Conservation (phyloP, 2,113 vertebrate species). For the Perca fluviatilis region DNA sequence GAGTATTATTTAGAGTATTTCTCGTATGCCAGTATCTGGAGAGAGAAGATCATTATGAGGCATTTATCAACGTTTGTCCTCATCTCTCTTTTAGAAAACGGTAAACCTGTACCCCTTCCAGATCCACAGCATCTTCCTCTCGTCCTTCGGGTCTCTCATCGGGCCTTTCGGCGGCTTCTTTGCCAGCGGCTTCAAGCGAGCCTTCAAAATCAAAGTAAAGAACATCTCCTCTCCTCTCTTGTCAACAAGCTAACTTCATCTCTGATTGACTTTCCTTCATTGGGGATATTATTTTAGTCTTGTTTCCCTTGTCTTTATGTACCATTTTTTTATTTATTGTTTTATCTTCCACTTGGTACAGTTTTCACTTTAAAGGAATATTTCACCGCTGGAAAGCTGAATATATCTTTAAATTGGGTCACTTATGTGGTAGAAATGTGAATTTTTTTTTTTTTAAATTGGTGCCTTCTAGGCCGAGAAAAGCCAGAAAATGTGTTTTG, state of each 20-base stretch:
- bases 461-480: too few species aligned
- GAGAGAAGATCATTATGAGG: background rate
- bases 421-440: too few species aligned
- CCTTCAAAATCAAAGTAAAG: conserved; percentile 97
- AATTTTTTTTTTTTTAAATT: too few species aligned
- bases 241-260: background rate
- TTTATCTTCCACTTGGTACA: too few species aligned
- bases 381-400: too few species aligned
- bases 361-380: background rate
- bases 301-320: background rate
- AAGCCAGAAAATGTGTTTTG: too few species aligned
- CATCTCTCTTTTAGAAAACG: conserved; percentile 82
- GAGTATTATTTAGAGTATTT: background rate
- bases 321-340: background rate
- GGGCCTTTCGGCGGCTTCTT: conserved; percentile 99
- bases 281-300: background rate
- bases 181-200: conserved; percentile 98
- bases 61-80: background rate
- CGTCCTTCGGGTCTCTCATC: conserved; percentile 94
- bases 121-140: conserved; percentile 96
- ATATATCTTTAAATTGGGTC: too few species aligned
- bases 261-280: background rate
- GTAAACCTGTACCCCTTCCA: conserved; percentile 96
- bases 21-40: background rate
- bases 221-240: background rate